A percentile compares a stretch with the other conserved stretches of the same genome.
Evolutionary conservation across 2,113 vertebrate genomes (phyloP).

Genomic region (Cyphomyrus plagiostoma): DNA sequence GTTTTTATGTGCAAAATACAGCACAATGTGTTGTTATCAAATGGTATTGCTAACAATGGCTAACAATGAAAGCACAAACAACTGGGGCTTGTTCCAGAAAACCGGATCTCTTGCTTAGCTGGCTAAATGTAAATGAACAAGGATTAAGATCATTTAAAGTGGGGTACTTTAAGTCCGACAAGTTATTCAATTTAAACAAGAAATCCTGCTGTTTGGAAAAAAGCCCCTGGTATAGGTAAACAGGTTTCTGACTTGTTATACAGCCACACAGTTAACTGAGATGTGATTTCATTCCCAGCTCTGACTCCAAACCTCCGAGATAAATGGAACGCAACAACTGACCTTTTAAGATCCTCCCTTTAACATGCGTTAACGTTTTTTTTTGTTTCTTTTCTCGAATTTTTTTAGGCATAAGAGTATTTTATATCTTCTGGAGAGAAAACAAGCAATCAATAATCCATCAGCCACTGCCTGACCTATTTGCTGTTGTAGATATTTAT

Average conservation of each 20-base stretch:
- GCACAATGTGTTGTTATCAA: neutral
- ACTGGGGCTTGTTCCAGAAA: neutral
- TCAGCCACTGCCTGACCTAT: constrained; percentile 46
- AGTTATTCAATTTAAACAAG: neutral
- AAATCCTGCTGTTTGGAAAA: too few species aligned
- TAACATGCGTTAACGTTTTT: neutral
- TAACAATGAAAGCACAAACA: neutral
- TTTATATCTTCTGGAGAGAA: neutral
- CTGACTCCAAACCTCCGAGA: neutral
- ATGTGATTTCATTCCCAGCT: neutral
- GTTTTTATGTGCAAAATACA: neutral
- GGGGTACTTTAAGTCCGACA: neutral
- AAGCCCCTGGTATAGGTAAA: neutral
- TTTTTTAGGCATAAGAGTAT: neutral
- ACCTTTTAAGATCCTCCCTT: neutral
- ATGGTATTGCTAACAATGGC: neutral
- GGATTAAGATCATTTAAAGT: neutral
- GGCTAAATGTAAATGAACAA: neutral
- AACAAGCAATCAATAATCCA: constrained; percentile 46
- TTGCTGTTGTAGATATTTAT: constrained; percentile 50
- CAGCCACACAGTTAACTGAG: neutral
- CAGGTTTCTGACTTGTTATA: neutral
- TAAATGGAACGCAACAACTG: neutral
- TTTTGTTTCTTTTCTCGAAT: neutral
- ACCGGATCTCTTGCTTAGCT: neutral